Evolutionary conservation across 1,140 invertebrate genomes (phyloP), one percentile per base, ranked within the genome.

Genomic region (Cepaea nemoralis): DNA sequence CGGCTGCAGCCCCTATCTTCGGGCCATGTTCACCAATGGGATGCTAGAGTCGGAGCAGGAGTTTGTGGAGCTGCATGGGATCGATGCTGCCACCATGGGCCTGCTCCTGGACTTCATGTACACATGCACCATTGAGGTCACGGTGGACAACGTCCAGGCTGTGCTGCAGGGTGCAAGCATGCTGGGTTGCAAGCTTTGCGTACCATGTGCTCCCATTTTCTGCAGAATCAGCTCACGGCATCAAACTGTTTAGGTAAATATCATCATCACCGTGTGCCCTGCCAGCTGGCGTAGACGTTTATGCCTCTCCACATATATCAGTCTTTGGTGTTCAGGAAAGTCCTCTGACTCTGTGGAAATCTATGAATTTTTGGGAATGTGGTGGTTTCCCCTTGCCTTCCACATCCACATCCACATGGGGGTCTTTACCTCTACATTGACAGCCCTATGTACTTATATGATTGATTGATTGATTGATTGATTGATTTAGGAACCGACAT

Each of bases 61-160:
- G 24, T 70, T 83, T 55, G 94, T 98, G 31, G 94, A 96, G 86
- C 93, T 97, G 78, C 95, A 95, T 86, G 95, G 95, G 70, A 93
- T 98, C 39, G 94, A 95, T 80, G 93, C 95, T 55, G 92, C 94
- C 77, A 95, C 96, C 81, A 93, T 98, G 84, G 93, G 94, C 63
- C 93, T 94, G 81, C 93, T 98, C 3, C 93, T 98, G 74, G 95
- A 97, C 86, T 98, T 97, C 91, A 97, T 98, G 91, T 98, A 98
- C 89, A 96, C 96, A 85, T 93, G 94, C 45, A 90, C 92, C 83
- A 91, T 94, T 33, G 90, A 91, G 67, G 91, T 94, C 40, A 92
- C 87, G 48, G 94, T 96, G 90, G 94, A 94, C 39, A 97, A 97
- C 93, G 97, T 98, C 24, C 96, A 98, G 92, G 96, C 97, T 84